These are phyloP conservation scores for Zootermopsis nevadensis DNA, from an alignment of 2,888 invertebrate genomes.

Conservation along the genomic window DNA sequence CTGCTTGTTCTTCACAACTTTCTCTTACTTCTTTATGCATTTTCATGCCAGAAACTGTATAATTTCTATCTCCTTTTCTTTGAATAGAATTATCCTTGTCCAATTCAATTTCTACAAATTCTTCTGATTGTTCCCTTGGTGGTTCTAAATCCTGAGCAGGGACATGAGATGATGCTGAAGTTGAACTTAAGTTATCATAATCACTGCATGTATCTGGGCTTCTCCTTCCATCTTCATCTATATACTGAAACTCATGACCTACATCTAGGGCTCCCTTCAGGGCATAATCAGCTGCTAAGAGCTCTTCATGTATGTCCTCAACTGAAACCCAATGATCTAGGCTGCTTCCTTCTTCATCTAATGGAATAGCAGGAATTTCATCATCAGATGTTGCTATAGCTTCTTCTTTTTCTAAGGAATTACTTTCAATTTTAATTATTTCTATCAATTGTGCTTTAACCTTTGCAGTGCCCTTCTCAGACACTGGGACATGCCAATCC, in stretches of 20 bases:
- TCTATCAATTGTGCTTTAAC: background rate
- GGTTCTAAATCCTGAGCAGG: conserved; percentile 50
- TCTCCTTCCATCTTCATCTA: conserved; percentile 41
- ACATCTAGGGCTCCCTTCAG: conserved; percentile 27
- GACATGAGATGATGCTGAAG: conserved; percentile 25
- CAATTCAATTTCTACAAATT: conserved; percentile 66
- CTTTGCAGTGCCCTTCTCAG: background rate
- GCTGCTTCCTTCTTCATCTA: conserved; percentile 42
- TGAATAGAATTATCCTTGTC: conserved; percentile 66
- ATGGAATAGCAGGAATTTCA: conserved; percentile 39
- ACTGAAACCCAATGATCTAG: conserved; percentile 48
- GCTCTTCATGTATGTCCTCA: conserved; percentile 44
- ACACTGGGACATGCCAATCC: background rate
- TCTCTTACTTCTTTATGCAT: conserved; percentile 57
- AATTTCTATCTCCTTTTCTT: conserved; percentile 58
- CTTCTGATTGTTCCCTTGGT: conserved; percentile 54
- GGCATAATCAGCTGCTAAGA: conserved; percentile 29
- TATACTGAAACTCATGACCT: conserved; percentile 31
- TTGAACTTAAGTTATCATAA: conserved; percentile 48
- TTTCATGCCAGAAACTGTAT: conserved; percentile 53
- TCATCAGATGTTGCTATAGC: conserved; percentile 33
- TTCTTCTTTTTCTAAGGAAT: conserved; percentile 28
- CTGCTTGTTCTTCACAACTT: conserved; percentile 50
- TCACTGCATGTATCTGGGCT: conserved; percentile 44
- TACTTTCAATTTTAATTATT: background rate